Percentiles rank a stretch among this genome's conserved stretches.
phyloP scores from a whole-genome alignment of 2,888 invertebrate genomes.

The Ophion ellenae region DNA sequence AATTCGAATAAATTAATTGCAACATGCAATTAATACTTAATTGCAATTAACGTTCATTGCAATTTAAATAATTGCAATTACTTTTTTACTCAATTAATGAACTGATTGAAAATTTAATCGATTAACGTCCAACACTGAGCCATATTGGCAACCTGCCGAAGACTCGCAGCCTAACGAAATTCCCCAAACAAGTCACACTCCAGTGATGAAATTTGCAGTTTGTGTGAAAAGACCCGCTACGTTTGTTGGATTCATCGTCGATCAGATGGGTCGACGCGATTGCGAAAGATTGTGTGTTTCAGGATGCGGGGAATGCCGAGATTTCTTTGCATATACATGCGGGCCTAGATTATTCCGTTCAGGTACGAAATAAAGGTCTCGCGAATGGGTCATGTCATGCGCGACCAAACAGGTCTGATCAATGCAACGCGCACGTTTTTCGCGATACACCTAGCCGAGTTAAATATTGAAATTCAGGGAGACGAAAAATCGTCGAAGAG shows the following conservation, averaged over 20 bases:
- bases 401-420: neutral
- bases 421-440: constrained; percentile 40
- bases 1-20: too few relatives aligned
- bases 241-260: neutral
- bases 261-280: neutral
- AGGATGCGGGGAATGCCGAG: neutral
- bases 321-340: constrained; percentile 9
- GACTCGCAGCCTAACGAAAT: too few relatives aligned
- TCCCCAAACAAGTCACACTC: too few relatives aligned
- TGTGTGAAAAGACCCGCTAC: neutral
- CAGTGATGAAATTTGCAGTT: too few relatives aligned
- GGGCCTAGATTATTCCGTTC: constrained; percentile 47
- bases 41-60: too few relatives aligned
- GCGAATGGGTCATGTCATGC: constrained; percentile 48
- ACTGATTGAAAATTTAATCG: too few relatives aligned
- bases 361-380: constrained; percentile 47
- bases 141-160: too few relatives aligned
- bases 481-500: constrained; percentile 14
- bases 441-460: constrained; percentile 1
- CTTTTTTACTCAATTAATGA: too few relatives aligned
- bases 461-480: constrained; percentile 40
- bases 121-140: too few relatives aligned
- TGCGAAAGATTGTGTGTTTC: neutral
- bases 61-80: too few relatives aligned
- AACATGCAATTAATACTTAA: too few relatives aligned